These are phyloP conservation scores for Elmis aenea DNA, from an alignment of 2,888 invertebrate species.

Conservation along the genomic window DNA sequence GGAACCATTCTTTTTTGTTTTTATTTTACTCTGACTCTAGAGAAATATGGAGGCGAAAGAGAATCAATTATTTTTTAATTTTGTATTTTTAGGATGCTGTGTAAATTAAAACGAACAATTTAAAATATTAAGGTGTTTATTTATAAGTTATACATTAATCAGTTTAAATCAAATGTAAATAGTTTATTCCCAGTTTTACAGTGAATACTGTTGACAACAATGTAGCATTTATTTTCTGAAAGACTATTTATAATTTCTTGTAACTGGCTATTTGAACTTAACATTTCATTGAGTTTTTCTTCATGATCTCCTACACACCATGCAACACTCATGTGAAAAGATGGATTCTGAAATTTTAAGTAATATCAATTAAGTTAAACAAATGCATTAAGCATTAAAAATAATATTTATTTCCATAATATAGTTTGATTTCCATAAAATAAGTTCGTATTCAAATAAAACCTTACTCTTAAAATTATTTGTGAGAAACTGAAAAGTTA, in stretches of 20 bases:
- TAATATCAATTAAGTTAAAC: constrained; percentile 26
- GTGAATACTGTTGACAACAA: constrained; percentile 53
- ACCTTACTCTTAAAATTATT: too few relatives aligned
- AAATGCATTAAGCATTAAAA: neutral
- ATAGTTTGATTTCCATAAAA: too few relatives aligned
- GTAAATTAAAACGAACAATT: too few relatives aligned
- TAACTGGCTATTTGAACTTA: constrained; percentile 48
- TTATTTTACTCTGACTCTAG: too few relatives aligned
- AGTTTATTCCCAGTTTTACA: constrained; percentile 75
- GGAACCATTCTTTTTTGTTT: too few relatives aligned
- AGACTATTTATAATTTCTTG: constrained; percentile 39
- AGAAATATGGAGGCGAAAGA: too few relatives aligned
- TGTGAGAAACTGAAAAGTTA: too few relatives aligned
- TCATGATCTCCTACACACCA: constrained; percentile 72
- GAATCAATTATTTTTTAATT: too few relatives aligned
- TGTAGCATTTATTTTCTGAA: constrained; percentile 45
- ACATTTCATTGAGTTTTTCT: constrained; percentile 45
- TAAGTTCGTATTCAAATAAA: constrained; percentile 2
- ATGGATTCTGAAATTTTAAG: constrained; percentile 69
- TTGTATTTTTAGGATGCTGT: too few relatives aligned
- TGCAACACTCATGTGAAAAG: constrained; percentile 78
- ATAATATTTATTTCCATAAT: too few relatives aligned
- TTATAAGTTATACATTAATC: too few relatives aligned
- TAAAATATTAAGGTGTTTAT: too few relatives aligned
- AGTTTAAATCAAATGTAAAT: constrained; percentile 51